phyloP scores from a whole-genome alignment of 1,140 invertebrate genomes.

The Carcinoscorpius rotundicauda region DNA sequence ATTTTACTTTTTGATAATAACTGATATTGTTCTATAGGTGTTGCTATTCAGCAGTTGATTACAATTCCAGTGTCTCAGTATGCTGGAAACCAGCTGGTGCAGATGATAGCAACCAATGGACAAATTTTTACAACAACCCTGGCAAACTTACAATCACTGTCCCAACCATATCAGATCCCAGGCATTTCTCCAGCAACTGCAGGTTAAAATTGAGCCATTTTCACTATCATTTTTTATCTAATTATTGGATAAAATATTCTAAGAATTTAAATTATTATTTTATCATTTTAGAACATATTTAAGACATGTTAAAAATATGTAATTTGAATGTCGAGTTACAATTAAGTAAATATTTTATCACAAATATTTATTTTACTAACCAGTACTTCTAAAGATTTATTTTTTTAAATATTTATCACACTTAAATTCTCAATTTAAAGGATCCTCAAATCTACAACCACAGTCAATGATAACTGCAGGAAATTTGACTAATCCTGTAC shows the following conservation, averaged over 20 bases:
- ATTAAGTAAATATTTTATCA: too few species aligned
- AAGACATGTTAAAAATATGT: too few species aligned
- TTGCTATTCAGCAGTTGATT: slow-evolving; percentile 83
- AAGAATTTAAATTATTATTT: too few species aligned
- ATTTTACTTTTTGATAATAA: background rate
- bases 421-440: too few species aligned
- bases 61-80: slow-evolving; percentile 79
- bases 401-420: too few species aligned
- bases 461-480: slow-evolving; percentile 29
- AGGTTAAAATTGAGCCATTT: slow-evolving; percentile 34
- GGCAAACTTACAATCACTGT: slow-evolving; percentile 63
- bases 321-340: too few species aligned
- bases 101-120: slow-evolving; percentile 41
- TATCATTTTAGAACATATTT: too few species aligned
- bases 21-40: slow-evolving; percentile 44
- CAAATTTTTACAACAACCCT: slow-evolving; percentile 73
- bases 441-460: slow-evolving; percentile 39
- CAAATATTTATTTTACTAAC: too few species aligned
- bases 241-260: too few species aligned
- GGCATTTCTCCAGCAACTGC: slow-evolving; percentile 48
- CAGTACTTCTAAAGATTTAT: too few species aligned
- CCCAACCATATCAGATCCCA: slow-evolving; percentile 48
- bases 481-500: slow-evolving; percentile 15
- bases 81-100: slow-evolving; percentile 44
- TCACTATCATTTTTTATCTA: too few species aligned